Evolutionary conservation across 2,113 vertebrate genomes (phyloP), one percentile per base, ranked within the genome.

Genomic region (Phrynocephalus versicolor): DNA sequence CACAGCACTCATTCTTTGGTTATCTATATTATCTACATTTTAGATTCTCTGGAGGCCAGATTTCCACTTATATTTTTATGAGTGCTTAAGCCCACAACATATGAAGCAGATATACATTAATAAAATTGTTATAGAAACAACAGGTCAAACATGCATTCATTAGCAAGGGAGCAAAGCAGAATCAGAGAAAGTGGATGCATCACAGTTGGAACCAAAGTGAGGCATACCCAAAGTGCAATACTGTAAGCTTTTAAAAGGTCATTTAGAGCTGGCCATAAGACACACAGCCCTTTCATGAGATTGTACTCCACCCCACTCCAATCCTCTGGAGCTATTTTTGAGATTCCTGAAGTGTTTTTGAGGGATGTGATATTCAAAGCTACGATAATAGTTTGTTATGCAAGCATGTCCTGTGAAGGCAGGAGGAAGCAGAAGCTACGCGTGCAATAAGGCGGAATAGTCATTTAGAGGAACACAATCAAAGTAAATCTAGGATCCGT

Each of bases 401-500:
- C 33, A 81, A 55, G 18, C 82, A 70, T 72, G 64, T 84, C 87
- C 64, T 35, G 33, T 45, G 35, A 88, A 87, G 81, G 51, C 41
- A 87, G 82, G 84, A 87, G 57, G 75, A 93, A 37, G 86, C 73
- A 81, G 93, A 91, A 88, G 55, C n/a, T 65, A 41, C 64, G 91
- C 79, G 82, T 83, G 37, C 81, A n/a, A 87, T 71, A 27, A 88
- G 79, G 39, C 16, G 0, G 89, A 85, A 64, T 79, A 81, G 35
- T 0, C 30, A 90, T 95, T 90, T 88, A 93, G 93, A 92, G 89
- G 94, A 95, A 94, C 60, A 96, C 79, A 94, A 95, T 94, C 93
- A 95, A 95, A 93, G 85, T 91, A 12, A 1, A 88, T 86, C 92
- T 89, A 80, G 89, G 90, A 94, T 96, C 87, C 88, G 96, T 96